Evolutionary conservation across 2,797 vertebrate species (phyloP), one percentile per base, ranked within the genome.

Genomic region (Coilia nasus): DNA sequence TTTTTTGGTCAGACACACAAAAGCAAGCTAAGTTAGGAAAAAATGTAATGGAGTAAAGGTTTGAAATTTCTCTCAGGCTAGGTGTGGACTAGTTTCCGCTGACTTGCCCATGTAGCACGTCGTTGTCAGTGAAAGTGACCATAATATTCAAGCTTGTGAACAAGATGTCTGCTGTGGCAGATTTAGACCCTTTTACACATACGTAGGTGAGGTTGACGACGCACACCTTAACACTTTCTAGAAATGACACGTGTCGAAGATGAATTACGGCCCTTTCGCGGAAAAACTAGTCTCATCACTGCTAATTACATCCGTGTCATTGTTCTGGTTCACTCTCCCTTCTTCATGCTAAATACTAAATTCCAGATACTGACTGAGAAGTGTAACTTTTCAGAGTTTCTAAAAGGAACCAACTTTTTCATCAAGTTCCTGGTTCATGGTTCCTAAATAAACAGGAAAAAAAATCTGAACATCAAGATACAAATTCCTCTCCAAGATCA

Each of bases 401-500:
- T 1, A 78, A 44, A 44, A 9, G 71, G 71, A 78, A 78, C 31
- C 71, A 78, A 41, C 17, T 6, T 78, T 44, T 19, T 78, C 5
- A 44, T 6, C 71, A 78, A n/a, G n/a, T n/a, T n/a, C n/a, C n/a
- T n/a, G n/a, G n/a, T n/a, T n/a, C n/a, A 31, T 28, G 15, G 31
- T 78, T 78, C 71, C 64, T 71, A 71, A 78, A 46, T 41, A 41
- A 86, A 86, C 47, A 12, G 35, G 57, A 46, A 80, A 21, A 83
- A 80, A 86, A 71, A 82, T 64, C n/a, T n/a, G n/a, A n/a, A n/a
- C n/a, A n/a, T 71, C 23, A 81, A 86, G 84, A 78, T 60, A 23
- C 64, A 83, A 88, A 84, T 41, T 87, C 89, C 89, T 92, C 88
- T 91, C 88, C 84, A 86, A 87, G 83, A 90, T 88, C 81, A 50